Evolutionary conservation across 2,888 invertebrate genomes (phyloP).

Genomic region (Drymonia ruficornis): DNA sequence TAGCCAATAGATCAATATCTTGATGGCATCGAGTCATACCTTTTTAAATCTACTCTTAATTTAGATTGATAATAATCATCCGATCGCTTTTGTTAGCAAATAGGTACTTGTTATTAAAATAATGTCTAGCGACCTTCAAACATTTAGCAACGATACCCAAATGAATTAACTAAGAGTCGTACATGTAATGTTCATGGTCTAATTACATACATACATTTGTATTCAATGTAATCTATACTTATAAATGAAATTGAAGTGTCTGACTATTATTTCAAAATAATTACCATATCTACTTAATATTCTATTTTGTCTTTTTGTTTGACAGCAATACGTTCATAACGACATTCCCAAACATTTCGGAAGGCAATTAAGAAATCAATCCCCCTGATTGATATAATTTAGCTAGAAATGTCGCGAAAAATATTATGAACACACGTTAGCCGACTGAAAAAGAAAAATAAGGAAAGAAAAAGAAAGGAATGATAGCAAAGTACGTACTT

Average conservation of each 20-base stretch:
- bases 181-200: conserved; percentile 39
- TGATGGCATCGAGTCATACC: conserved; percentile 36
- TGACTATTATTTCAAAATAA: conserved; percentile 1
- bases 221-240: conserved; percentile 1
- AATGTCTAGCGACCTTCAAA: conserved; percentile 39
- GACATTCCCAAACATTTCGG: background rate
- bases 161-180: conserved; percentile 19
- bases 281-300: background rate
- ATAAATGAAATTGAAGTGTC: background rate
- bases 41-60: conserved; percentile 53
- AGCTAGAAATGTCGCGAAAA: background rate
- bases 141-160: conserved; percentile 30
- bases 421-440: background rate
- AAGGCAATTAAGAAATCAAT: background rate
- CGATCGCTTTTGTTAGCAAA: conserved; percentile 46
- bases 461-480: too few relatives aligned
- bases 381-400: background rate
- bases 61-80: conserved; percentile 53
- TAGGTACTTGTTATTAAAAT: conserved; percentile 38
- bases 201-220: conserved; percentile 32
- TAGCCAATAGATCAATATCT: conserved; percentile 55
- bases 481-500: too few relatives aligned
- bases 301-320: background rate
- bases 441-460: too few relatives aligned
- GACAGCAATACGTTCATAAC: background rate